Base-by-base conservation (phyloP, 2,797 vertebrate species). In the Acipenser transmontanus region DNA sequence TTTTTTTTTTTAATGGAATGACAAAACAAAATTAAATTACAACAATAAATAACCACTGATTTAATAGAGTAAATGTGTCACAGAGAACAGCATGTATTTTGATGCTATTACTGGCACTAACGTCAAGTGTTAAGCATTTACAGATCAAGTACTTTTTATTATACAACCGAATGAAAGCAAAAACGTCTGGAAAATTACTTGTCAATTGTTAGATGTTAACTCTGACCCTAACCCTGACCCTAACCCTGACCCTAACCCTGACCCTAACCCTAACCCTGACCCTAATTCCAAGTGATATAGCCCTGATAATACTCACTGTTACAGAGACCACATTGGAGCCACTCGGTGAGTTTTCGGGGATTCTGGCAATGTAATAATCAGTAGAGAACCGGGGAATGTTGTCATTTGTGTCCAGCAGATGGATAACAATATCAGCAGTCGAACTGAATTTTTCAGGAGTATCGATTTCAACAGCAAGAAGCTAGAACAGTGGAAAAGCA, bases 401-500 rank as follows among this genome's bases (percentile, higher is more conserved):
- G 85, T 99, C 97, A 0, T 99, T 99, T 9, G 91, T 95, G 71
- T 99, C 97, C 81, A 95, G 78, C 62, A 99, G 84, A 80, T 78
- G 90, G 75, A 99, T 95, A 59, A 93, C 81, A 1, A 99, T 83
- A 47, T 99, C 95, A 0, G 96, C 97, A 0, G 95, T 98, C 0
- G 97, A 93, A 63, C 95, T 99, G 87, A 98, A 98, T 50, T 92
- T 91, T 86, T 99, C 97, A 0, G 94, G 94, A 0, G 97, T 99
- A 82, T 94, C 95, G 13, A 98, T 92, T 84, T 99, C 97, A 66
- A 96, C 86, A 0, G 97, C 97, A 75, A 99, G 83, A 69, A 99
- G 91, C 97, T 99, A 75, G 20, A 72, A 8, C 65, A 49, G 63
- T 64, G 70, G 8, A 66, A 77, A 62, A 34, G 34, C 4, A 61